phyloP scores from a whole-genome alignment of 1,140 invertebrate species.

The Lutraria rhynchaena region DNA sequence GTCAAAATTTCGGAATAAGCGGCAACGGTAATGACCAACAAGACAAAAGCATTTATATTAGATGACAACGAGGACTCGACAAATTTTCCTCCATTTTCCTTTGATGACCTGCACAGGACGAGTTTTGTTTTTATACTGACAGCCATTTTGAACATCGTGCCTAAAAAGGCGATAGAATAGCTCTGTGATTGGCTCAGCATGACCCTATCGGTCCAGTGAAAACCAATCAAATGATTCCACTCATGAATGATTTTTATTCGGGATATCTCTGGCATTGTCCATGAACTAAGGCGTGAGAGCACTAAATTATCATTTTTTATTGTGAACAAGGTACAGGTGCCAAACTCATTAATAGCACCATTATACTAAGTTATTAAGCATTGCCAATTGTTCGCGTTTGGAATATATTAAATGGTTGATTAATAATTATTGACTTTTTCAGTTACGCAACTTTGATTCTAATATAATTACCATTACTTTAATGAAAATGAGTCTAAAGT shows the following conservation, averaged over 20 bases:
- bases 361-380: too few species aligned
- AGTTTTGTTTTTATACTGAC: conserved; percentile 80
- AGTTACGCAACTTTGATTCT: too few species aligned
- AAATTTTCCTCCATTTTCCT: conserved; percentile 51
- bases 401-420: too few species aligned
- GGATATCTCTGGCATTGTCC: too few species aligned
- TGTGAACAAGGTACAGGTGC: too few species aligned
- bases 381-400: too few species aligned
- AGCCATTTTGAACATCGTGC: conserved; percentile 77
- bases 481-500: too few species aligned
- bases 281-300: too few species aligned
- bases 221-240: conserved; percentile 22
- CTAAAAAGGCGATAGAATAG: conserved; percentile 66
- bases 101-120: conserved; percentile 65
- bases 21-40: neutral
- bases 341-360: too few species aligned
- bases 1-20: conserved; percentile 6
- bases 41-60: neutral
- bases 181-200: conserved; percentile 61
- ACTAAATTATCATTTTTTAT: too few species aligned
- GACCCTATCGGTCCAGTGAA: neutral
- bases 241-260: neutral
- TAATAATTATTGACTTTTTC: too few species aligned
- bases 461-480: too few species aligned
- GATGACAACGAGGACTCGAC: conserved; percentile 8